Evolutionary conservation across 2,797 vertebrate species (phyloP).

Genomic region (Acanthurus lineatus): DNA sequence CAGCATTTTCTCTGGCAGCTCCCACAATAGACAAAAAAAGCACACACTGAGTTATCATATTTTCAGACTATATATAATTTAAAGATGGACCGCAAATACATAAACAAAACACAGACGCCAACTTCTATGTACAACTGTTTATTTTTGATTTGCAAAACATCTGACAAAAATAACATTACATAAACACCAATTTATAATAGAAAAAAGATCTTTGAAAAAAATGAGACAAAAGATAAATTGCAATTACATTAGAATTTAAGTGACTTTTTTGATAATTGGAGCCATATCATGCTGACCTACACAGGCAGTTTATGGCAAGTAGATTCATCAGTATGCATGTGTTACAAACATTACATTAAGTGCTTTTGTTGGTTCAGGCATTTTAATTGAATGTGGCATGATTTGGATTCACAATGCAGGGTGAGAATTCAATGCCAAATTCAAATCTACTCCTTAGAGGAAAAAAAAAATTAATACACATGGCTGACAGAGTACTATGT

Average conservation of each 20-base stretch:
- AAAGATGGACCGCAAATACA: not conserved
- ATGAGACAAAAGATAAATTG: conserved; percentile 75
- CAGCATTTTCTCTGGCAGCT: not conserved
- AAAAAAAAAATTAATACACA: conserved; percentile 37
- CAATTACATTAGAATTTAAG: conserved; percentile 83
- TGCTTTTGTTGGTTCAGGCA: conserved; percentile 81
- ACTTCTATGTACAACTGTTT: conserved; percentile 85
- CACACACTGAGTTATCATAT: not conserved
- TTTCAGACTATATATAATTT: not conserved
- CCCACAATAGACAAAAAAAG: too few relatives aligned
- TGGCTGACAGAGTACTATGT: conserved; percentile 44
- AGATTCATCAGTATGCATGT: conserved; percentile 76
- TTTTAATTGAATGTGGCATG: conserved; percentile 66
- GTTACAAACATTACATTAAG: conserved; percentile 78
- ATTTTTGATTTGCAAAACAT: conserved; percentile 88
- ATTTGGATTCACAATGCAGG: conserved; percentile 72
- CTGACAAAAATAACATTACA: conserved; percentile 84
- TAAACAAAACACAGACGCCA: conserved; percentile 34
- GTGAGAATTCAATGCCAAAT: conserved; percentile 66
- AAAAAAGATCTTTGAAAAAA: conserved; percentile 78
- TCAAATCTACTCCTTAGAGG: conserved; percentile 46
- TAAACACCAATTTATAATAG: conserved; percentile 84
- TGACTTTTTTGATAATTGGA: conserved; percentile 73
- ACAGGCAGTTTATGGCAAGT: conserved; percentile 76
- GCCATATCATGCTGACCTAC: conserved; percentile 75